Percentiles rank a stretch among this genome's conserved stretches.
phyloP scores from a whole-genome alignment of 1,140 invertebrate species.

The Xylocopa sonorina region DNA sequence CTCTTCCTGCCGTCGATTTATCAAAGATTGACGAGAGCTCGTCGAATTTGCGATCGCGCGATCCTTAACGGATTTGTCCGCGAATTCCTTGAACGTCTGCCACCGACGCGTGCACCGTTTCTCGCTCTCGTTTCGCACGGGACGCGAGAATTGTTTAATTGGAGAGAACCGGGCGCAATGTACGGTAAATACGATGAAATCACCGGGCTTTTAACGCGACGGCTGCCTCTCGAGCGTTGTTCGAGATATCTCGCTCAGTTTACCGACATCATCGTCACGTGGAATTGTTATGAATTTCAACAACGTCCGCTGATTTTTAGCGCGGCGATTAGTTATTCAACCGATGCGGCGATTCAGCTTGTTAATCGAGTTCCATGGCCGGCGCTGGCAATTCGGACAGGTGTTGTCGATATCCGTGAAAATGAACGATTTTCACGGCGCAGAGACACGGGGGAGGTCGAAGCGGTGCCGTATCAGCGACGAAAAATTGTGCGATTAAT shows the following conservation, averaged over 20 bases:
- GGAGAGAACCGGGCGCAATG: not conserved
- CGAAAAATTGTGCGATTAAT: too few species aligned
- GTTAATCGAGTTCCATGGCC: slow-evolving; percentile 1
- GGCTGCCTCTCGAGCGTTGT: not conserved
- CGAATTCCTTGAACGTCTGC: not conserved
- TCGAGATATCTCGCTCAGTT: not conserved
- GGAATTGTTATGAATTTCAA: slow-evolving; percentile 17
- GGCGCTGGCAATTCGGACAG: not conserved
- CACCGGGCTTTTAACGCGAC: not conserved
- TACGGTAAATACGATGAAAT: not conserved
- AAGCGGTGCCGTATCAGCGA: too few species aligned
- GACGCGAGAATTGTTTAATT: not conserved
- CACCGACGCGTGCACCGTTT: not conserved
- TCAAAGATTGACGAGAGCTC: slow-evolving; percentile 27
- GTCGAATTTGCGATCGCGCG: not conserved
- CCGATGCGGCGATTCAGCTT: not conserved
- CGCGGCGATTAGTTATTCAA: not conserved
- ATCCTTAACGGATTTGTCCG: not conserved
- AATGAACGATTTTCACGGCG: not conserved
- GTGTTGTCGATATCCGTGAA: not conserved
- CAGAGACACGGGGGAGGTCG: too few species aligned
- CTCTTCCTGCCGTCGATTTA: slow-evolving; percentile 27
- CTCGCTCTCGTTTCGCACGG: too few species aligned
- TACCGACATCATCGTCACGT: not conserved
- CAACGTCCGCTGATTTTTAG: not conserved